Conservation (phyloP, 2,888 invertebrate species). For the Papilio elwesi region DNA sequence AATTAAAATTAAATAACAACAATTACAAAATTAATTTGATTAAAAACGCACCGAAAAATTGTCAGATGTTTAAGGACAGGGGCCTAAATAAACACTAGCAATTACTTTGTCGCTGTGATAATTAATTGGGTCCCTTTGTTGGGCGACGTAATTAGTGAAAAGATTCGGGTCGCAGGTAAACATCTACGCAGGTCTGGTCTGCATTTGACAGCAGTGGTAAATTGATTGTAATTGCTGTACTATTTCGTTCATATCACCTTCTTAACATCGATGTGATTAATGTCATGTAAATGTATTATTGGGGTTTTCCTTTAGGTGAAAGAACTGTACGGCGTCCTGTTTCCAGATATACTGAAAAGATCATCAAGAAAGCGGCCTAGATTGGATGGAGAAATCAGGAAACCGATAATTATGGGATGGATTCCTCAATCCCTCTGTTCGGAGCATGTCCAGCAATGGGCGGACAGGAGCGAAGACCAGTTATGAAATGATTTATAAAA, state of each 20-base stretch:
- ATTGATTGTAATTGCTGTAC: constrained; percentile 29
- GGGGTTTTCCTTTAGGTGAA: neutral
- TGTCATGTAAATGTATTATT: neutral
- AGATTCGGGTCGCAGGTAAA: constrained; percentile 39
- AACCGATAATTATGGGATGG: no score
- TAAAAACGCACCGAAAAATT: constrained; percentile 21
- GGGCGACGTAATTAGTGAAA: constrained; percentile 39
- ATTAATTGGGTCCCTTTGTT: constrained; percentile 39
- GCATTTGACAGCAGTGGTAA: constrained; percentile 33
- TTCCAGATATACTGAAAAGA: no score
- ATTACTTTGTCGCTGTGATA: constrained; percentile 38
- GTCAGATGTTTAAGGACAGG: constrained; percentile 28
- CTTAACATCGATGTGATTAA: neutral
- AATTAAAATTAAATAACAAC: constrained; percentile 1
- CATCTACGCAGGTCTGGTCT: constrained; percentile 31
- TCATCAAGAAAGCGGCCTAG: no score
- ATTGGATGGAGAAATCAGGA: no score
- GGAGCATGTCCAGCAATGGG: neutral
- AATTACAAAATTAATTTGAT: constrained; percentile 19
- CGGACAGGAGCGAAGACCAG: neutral
- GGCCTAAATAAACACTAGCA: constrained; percentile 39
- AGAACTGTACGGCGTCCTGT: no score
- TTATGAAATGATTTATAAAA: no score
- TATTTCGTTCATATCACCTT: constrained; percentile 6
- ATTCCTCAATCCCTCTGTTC: no score